phyloP scores from a whole-genome alignment of 2,888 invertebrate species.

The Ochropacha duplaris region DNA sequence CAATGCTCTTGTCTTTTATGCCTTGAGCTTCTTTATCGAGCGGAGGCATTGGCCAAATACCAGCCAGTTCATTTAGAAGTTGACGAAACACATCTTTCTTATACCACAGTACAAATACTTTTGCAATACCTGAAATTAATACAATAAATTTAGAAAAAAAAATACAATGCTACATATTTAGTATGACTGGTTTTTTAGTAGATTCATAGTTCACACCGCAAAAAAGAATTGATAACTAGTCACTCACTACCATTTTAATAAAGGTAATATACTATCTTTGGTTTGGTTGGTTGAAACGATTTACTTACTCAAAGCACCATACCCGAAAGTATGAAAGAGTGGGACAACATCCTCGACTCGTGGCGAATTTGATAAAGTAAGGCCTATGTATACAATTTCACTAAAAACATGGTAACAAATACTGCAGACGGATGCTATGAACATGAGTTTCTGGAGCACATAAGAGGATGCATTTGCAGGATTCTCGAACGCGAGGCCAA shows the following conservation, averaged over 20 bases:
- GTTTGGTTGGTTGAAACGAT: background rate
- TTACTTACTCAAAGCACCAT: slow-evolving; percentile 72
- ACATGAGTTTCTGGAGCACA: slow-evolving; percentile 56
- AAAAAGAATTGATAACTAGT: background rate
- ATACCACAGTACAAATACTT: slow-evolving; percentile 69
- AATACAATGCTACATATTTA: background rate
- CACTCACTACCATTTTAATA: too few relatives aligned
- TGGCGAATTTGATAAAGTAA: slow-evolving; percentile 69
- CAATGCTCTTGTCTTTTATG: slow-evolving; percentile 61
- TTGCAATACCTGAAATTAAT: slow-evolving; percentile 51
- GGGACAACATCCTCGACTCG: slow-evolving; percentile 74
- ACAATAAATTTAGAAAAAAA: slow-evolving; percentile 11
- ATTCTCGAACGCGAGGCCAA: slow-evolving; percentile 62
- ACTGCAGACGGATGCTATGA: slow-evolving; percentile 51
- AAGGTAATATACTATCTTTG: too few relatives aligned
- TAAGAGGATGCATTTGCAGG: slow-evolving; percentile 40
- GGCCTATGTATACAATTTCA: slow-evolving; percentile 65
- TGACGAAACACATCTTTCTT: slow-evolving; percentile 63
- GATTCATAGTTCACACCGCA: too few relatives aligned
- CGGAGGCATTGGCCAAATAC: slow-evolving; percentile 71
- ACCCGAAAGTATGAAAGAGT: slow-evolving; percentile 74
- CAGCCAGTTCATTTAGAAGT: slow-evolving; percentile 61
- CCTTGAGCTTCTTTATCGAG: slow-evolving; percentile 49
- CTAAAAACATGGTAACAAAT: slow-evolving; percentile 72
- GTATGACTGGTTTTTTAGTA: background rate